phyloP scores from a whole-genome alignment of 2,113 vertebrate species.

The Rostratula benghalensis region DNA sequence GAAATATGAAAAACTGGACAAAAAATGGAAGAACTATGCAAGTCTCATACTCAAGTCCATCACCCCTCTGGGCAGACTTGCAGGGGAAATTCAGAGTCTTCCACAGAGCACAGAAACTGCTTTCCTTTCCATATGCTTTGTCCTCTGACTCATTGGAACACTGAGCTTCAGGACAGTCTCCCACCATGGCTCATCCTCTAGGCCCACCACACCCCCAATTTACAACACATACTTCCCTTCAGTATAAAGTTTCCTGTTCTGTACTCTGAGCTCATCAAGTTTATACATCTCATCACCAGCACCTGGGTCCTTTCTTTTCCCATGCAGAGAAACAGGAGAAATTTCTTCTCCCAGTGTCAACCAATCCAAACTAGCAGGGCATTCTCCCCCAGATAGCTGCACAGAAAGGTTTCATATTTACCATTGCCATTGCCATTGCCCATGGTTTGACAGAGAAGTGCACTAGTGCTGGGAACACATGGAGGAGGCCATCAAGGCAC shows the following conservation, averaged over 20 bases:
- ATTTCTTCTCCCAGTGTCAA: neutral
- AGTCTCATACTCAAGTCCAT: neutral
- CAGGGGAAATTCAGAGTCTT: neutral
- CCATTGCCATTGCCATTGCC: no score
- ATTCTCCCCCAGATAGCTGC: neutral
- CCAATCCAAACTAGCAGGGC: neutral
- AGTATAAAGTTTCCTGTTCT: neutral
- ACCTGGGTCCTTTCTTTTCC: neutral
- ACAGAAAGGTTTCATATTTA: neutral
- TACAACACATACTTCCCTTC: neutral
- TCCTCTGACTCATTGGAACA: neutral
- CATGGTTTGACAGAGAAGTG: neutral
- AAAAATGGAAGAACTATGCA: neutral
- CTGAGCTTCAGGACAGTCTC: neutral
- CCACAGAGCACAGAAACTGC: neutral
- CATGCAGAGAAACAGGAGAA: neutral
- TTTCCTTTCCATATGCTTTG: neutral
- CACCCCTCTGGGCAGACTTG: neutral
- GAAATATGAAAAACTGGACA: neutral
- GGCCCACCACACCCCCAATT: neutral
- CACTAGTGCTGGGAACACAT: neutral
- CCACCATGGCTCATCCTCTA: neutral
- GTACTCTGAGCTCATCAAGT: neutral
- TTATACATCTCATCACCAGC: neutral
- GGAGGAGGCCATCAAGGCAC: accelerated